Evolutionary conservation across 2,113 vertebrate species (phyloP).

Genomic region (Pionites leucogaster): DNA sequence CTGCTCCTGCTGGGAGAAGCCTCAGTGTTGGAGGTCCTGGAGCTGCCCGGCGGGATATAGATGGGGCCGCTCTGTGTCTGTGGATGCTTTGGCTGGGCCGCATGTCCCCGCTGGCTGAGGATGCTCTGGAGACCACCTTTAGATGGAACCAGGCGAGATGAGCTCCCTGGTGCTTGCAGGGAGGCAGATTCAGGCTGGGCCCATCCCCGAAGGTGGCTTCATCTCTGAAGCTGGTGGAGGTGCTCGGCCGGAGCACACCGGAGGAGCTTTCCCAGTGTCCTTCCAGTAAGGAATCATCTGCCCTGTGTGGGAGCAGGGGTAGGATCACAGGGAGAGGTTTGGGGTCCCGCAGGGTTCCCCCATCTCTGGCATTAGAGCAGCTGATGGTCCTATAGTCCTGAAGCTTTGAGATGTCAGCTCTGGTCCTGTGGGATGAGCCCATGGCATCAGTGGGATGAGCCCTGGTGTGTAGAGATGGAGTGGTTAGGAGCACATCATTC

Average conservation of each 20-base stretch:
- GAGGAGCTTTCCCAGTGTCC: neutral
- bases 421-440: neutral
- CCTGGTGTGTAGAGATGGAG: accelerated
- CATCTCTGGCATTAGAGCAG: neutral
- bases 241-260: neutral
- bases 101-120: neutral
- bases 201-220: neutral
- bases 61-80: neutral
- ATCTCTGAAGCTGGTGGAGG: neutral
- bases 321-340: neutral
- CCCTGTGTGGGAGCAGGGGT: neutral
- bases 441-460: neutral
- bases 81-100: neutral
- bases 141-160: neutral
- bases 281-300: neutral
- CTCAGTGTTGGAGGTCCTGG: accelerated
- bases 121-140: neutral
- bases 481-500: neutral
- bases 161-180: neutral
- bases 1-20: neutral
- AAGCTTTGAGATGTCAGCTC: accelerated
- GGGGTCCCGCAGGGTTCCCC: neutral
- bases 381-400: neutral
- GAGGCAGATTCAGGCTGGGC: neutral
- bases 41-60: neutral